Conservation (phyloP, 2,797 vertebrate species). For the Anguilla pacifica region DNA sequence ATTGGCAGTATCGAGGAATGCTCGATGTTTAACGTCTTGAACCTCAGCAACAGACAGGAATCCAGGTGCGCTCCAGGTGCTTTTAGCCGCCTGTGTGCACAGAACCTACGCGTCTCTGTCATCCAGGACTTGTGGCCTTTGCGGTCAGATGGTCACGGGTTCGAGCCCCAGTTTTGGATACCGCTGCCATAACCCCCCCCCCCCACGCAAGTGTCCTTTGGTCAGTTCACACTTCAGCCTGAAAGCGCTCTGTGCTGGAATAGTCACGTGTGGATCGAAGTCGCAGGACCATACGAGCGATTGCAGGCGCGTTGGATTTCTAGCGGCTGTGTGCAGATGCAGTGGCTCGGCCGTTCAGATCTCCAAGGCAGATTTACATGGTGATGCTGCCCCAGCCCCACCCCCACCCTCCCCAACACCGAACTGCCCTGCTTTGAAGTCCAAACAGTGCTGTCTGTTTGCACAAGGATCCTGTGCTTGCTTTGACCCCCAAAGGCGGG, state of each 20-base stretch:
- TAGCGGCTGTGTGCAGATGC: not conserved
- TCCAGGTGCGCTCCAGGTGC: not conserved
- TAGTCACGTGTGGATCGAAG: not conserved
- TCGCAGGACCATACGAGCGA: not conserved
- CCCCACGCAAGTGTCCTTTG: not conserved
- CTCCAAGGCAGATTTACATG: constrained; percentile 1
- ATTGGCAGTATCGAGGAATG: not conserved
- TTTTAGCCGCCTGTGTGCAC: not conserved
- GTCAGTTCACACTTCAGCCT: not conserved
- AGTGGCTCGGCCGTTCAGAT: not conserved
- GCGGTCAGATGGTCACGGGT: not conserved
- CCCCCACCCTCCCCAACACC: not conserved
- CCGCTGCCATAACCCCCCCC: not conserved
- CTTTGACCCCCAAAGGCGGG: not conserved
- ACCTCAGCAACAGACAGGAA: not conserved
- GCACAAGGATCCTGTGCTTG: constrained; percentile 33
- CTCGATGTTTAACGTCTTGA: not conserved
- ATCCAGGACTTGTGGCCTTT: not conserved
- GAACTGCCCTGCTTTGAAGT: constrained; percentile 24
- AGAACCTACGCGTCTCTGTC: not conserved
- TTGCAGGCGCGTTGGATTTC: not conserved
- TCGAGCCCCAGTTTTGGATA: not conserved
- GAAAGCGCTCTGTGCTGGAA: not conserved
- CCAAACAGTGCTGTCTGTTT: constrained; percentile 29
- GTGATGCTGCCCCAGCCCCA: not conserved